Base-by-base conservation (phyloP, 2,888 invertebrate species). In the Bellardia bayeri region DNA sequence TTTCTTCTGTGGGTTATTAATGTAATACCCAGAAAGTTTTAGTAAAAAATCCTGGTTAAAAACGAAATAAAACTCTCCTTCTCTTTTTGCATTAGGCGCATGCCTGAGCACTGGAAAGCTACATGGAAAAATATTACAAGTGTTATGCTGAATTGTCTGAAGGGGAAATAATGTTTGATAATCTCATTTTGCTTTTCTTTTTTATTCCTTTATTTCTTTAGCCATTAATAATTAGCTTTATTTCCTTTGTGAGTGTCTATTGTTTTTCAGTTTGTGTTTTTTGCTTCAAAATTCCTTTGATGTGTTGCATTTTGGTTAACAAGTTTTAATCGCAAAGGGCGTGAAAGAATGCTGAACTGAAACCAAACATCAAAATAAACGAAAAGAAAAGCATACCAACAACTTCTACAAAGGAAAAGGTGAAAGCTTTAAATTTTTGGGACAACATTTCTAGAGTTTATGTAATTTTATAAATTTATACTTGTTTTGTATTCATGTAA, bases 151-250 rank as follows among this genome's bases (percentile, higher is more conserved):
- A 61, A 56, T 11, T 23, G 13, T 61, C 13, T 51, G 23, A 42
- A 79, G 82, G 84, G 81, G 75, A 72, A 82, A 54, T 49, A 14
- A 1, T 9, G 2, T 69, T 75, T 72, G 69, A 74, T 40, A 68
- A 45, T 68, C 40, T 80, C 33, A 61, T 16, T 45, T 56, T 56
- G 23, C 30, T 56, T 42, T 72, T 42, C 40, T 63, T 54, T 79
- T 45, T 72, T 63, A 71, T 80, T 51, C 68, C 71, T 80, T 68
- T 40, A 68, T 33, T 61, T 14, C 37, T 78, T 81, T 87, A 87
- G 81, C 76, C 85, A 51, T 42, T 79, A 69, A 78, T 81, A 85
- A 88, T 88, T 88, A 81, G 87, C 85, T 74, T 85, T 42, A 79
- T 72, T 79, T 72, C 63, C 45, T 16, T 69, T 51, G 16, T 8